Conservation (phyloP, 1,140 invertebrate genomes). For the Aphidius gifuensis region DNA sequence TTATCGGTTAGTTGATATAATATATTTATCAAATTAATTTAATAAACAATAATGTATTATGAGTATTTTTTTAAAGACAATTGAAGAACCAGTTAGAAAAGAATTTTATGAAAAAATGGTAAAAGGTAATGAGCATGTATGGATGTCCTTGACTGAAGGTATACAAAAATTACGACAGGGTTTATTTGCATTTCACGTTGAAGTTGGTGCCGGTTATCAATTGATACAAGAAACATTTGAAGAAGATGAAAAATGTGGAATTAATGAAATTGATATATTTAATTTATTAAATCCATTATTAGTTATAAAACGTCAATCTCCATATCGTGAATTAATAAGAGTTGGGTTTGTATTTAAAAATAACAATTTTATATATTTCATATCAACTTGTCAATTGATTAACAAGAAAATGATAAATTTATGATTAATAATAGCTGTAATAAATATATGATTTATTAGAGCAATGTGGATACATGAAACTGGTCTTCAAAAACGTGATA, state of each 20-base stretch:
- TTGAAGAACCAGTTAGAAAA: constrained; percentile 59
- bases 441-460: constrained; percentile 40
- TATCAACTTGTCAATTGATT: neutral
- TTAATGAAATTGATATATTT: constrained; percentile 62
- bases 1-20: constrained; percentile 57
- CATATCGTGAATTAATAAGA: constrained; percentile 62
- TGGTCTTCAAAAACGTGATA: constrained; percentile 60
- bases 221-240: constrained; percentile 62
- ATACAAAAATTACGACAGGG: constrained; percentile 57
- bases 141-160: constrained; percentile 60
- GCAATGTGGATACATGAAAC: constrained; percentile 60
- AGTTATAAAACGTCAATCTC: constrained; percentile 59
- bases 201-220: constrained; percentile 61
- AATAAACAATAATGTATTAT: neutral
- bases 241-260: constrained; percentile 66
- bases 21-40: neutral
- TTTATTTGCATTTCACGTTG: constrained; percentile 66
- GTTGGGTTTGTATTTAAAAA: constrained; percentile 52
- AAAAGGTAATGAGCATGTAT: constrained; percentile 53
- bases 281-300: constrained; percentile 61
- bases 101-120: constrained; percentile 61
- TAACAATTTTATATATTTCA: neutral
- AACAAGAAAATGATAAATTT: neutral
- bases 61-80: constrained; percentile 18
- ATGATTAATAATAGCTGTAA: too few relatives aligned